A percentile compares a stretch with the other conserved stretches of the same genome.
Conservation (phyloP, 2,888 invertebrate species). For the Andrena camellia region DNA sequence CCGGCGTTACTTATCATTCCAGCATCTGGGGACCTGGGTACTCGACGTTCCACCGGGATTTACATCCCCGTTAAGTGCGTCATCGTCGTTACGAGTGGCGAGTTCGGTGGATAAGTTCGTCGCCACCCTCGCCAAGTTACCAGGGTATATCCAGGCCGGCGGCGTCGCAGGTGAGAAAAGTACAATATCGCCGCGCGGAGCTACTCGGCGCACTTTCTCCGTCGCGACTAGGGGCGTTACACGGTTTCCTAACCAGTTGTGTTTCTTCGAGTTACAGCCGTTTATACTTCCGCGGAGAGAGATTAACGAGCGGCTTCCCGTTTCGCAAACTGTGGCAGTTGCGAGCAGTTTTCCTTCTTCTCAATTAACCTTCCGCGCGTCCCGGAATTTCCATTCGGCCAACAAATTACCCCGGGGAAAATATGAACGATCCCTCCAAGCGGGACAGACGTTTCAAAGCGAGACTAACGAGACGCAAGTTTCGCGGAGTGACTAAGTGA, state of each 20-base stretch:
- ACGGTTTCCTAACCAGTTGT: background rate
- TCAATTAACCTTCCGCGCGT: conserved; percentile 3
- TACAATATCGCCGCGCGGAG: conserved; percentile 7
- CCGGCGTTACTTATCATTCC: background rate
- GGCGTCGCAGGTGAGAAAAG: background rate
- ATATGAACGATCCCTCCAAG: conserved; percentile 11
- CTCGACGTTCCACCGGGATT: conserved; percentile 29
- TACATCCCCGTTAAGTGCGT: conserved; percentile 46
- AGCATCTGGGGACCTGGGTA: background rate
- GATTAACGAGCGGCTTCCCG: conserved; percentile 32
- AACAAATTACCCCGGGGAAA: background rate
- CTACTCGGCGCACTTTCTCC: background rate
- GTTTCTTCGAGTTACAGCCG: conserved; percentile 26
- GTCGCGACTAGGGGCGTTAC: background rate
- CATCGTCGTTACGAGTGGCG: conserved; percentile 43
- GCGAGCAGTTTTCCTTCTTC: conserved; percentile 9
- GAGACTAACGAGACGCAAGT: background rate
- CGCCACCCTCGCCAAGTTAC: conserved; percentile 6
- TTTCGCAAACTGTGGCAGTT: conserved; percentile 7
- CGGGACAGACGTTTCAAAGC: background rate
- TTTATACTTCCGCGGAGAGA: background rate
- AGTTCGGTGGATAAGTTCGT: conserved; percentile 46
- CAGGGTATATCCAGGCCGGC: background rate
- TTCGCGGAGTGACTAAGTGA: background rate
- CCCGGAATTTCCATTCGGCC: conserved; percentile 7